Evolutionary conservation across 2,113 vertebrate species (phyloP).

Genomic region (Dipodomys merriami): DNA sequence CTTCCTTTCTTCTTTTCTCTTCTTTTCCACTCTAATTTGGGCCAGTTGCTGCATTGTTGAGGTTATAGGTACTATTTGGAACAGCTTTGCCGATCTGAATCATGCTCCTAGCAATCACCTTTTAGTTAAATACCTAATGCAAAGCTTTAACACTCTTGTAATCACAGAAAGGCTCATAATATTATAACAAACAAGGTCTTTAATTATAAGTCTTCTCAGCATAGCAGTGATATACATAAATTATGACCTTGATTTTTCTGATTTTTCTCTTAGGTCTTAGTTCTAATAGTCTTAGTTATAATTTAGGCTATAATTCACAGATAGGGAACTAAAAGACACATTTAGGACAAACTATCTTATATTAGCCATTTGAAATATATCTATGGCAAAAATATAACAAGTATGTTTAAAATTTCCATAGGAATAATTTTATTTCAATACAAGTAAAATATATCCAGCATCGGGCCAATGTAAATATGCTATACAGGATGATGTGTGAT

Average conservation of each 20-base stretch:
- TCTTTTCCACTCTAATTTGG: conserved; percentile 99
- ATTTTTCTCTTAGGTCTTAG: conserved; percentile 25
- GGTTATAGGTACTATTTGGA: conserved; percentile 7
- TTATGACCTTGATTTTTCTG: conserved; percentile 30
- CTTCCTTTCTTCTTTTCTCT: conserved; percentile 98
- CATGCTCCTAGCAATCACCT: conserved; percentile 46
- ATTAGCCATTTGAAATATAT: conserved; percentile 27
- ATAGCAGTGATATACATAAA: neutral
- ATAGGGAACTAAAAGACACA: neutral
- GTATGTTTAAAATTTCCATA: conserved; percentile 2
- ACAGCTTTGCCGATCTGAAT: conserved; percentile 38
- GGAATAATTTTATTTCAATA: conserved; percentile 23
- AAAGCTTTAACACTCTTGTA: conserved; percentile 46
- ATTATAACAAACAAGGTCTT: neutral
- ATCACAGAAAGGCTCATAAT: conserved; percentile 53
- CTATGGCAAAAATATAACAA: neutral
- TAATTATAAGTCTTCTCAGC: neutral
- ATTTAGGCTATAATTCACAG: neutral
- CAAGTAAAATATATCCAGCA: conserved; percentile 25
- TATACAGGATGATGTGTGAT: neutral
- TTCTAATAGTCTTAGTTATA: conserved; percentile 2
- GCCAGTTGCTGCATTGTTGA: conserved; percentile 90
- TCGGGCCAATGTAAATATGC: conserved; percentile 2
- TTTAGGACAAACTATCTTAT: conserved; percentile 22
- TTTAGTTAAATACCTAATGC: conserved; percentile 16